Conservation (phyloP, 1,140 invertebrate species). For the Lamellibrachia luymesi region DNA sequence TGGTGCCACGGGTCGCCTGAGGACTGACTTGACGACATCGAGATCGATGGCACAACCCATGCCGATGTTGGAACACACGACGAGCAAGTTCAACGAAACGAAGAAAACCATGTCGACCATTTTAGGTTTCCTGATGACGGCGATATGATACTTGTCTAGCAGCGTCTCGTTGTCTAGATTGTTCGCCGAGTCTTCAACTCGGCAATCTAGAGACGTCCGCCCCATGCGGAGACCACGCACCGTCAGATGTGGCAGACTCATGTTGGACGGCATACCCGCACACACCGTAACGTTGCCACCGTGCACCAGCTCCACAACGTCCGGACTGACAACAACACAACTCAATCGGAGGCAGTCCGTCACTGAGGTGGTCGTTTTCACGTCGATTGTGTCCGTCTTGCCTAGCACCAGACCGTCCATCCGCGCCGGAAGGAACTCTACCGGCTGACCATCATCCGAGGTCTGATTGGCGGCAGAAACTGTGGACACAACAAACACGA, state of each 20-base stretch:
- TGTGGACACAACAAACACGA: not conserved
- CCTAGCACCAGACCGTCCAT: not conserved
- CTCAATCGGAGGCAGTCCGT: not conserved
- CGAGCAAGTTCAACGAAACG: conserved; percentile 43
- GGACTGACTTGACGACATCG: conserved; percentile 47
- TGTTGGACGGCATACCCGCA: not conserved
- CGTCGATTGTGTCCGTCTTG: not conserved
- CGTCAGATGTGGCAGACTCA: not conserved
- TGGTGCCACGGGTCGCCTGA: conserved; percentile 54
- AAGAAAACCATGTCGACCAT: conserved; percentile 47
- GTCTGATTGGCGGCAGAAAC: not conserved
- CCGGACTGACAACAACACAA: not conserved
- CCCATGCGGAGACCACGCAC: not conserved
- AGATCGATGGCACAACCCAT: conserved; percentile 57
- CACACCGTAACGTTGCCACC: not conserved
- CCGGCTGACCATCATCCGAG: not conserved
- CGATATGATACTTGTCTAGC: conserved; percentile 20
- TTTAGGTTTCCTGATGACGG: conserved; percentile 37
- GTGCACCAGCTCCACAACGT: not conserved
- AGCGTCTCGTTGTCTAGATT: too few species aligned
- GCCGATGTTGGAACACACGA: conserved; percentile 52
- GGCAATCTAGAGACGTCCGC: not conserved
- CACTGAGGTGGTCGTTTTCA: not conserved
- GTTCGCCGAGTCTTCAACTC: not conserved
- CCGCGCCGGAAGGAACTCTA: not conserved